Evolutionary conservation across 2,113 vertebrate species (phyloP).

Genomic region (Phasianus colchicus): DNA sequence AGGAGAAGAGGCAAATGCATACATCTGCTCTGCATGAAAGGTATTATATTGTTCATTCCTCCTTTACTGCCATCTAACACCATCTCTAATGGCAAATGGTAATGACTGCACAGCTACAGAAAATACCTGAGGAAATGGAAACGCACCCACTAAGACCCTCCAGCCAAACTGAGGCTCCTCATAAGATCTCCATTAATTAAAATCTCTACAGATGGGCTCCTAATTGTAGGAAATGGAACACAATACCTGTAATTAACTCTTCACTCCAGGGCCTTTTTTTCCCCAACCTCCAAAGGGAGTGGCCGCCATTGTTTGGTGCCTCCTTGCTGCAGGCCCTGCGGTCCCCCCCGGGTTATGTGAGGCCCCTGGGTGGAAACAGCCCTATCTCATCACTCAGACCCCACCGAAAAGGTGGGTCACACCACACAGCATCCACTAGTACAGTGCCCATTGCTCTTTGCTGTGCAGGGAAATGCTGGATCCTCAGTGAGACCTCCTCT

Average conservation of each 20-base stretch:
- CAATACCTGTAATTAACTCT: conserved; percentile 45
- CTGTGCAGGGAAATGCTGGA: not conserved
- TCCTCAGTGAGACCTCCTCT: not conserved
- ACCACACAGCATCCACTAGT: accelerated
- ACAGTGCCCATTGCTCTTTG: accelerated
- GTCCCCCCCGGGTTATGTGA: not conserved
- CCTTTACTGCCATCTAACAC: not conserved
- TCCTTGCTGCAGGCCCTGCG: accelerated
- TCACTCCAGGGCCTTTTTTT: not conserved
- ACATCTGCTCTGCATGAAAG: not conserved
- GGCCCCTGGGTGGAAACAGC: not conserved
- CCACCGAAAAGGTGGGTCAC: accelerated
- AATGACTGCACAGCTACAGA: not conserved
- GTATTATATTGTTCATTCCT: not conserved
- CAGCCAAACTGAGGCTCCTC: conserved; percentile 35
- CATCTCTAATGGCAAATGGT: not conserved
- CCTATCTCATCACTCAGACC: not conserved
- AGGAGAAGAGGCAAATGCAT: not conserved
- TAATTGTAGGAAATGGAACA: conserved; percentile 46
- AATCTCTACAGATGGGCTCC: conserved; percentile 48
- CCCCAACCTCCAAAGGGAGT: not conserved
- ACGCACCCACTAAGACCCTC: not conserved
- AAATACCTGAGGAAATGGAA: not conserved
- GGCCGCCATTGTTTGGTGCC: not conserved
- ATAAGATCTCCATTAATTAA: conserved; percentile 56